Conservation (phyloP, 1,140 invertebrate species). For the Apis laboriosa region DNA sequence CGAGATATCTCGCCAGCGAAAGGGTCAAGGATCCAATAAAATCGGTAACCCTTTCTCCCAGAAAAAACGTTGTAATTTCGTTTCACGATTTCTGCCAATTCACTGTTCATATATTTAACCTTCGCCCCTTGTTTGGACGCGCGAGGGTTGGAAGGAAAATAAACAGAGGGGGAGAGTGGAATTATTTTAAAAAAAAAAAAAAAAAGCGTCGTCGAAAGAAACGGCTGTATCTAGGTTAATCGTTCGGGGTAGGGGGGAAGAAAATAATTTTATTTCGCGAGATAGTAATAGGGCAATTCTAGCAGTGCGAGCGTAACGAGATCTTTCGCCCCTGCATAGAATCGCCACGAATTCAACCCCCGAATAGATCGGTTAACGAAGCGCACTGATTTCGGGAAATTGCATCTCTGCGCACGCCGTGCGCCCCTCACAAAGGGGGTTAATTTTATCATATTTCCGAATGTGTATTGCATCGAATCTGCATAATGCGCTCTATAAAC, state of each 20-base stretch:
- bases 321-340: background rate
- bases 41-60: background rate
- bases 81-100: background rate
- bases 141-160: too few relatives aligned
- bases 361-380: conserved; percentile 46
- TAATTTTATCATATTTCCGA: conserved; percentile 65
- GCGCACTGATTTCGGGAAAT: conserved; percentile 47
- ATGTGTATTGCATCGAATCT: conserved; percentile 59
- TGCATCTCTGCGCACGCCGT: conserved; percentile 20
- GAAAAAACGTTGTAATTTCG: background rate
- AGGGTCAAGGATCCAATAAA: too few relatives aligned
- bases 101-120: background rate
- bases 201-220: too few relatives aligned
- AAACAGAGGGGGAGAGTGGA: too few relatives aligned
- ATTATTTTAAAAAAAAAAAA: too few relatives aligned
- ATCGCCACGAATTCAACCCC: conserved; percentile 25
- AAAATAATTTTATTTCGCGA: too few relatives aligned
- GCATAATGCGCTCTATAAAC: conserved; percentile 58
- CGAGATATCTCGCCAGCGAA: too few relatives aligned
- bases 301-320: background rate
- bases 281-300: background rate
- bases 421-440: conserved; percentile 33
- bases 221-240: too few relatives aligned
- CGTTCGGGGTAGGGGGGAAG: too few relatives aligned
- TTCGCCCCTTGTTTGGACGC: too few relatives aligned